Base-by-base conservation (phyloP, 2,113 vertebrate genomes). In the Eubucco bourcierii region DNA sequence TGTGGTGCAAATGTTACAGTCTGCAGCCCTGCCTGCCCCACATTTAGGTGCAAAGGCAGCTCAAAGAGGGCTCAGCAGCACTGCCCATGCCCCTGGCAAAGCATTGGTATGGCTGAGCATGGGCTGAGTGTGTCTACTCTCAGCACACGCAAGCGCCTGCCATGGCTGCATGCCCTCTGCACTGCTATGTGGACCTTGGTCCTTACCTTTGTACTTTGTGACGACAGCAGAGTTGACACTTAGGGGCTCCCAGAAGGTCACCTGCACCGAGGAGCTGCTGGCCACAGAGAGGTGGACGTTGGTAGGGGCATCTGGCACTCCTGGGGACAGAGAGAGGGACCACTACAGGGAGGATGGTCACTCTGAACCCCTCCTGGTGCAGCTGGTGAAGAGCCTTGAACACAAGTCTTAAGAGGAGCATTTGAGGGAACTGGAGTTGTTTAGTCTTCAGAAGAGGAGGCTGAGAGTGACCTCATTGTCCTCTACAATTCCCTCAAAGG, bases 141-240 rank as follows among this genome's bases (percentile, higher is more conserved):
- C 10, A 4, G 9, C 64, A 52, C 61, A 9, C 25, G 20, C 12
- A 2, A 11, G 33, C 12, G 11, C 7, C 7, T 47, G 68, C 47
- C 24, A 27, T 33, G 17, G 9, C 52, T 53, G 29, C 0, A 5
- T 25, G 50, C 7, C 21, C 56, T 34, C 50, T 17, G 28, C 29
- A 9, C 56, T 4, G 33, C 33, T n/a, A 6, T 1, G 6, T 29
- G n/a, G 14, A 68, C 27, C 21, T 17, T 0, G 0, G 8, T 23
- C 50, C 94, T 94, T 79, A 99, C 99, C 98, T 96, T 98, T 98
- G 95, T 99, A 99, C 94, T 98, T 99, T 88, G 99, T 99, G 88
- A 99, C 98, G 7, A 99, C 97, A 0, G 99, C 98, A 1, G 98
- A 98, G 78, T 98, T 98, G 94, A 98, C 96, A 3, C 98, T 98